Base-by-base conservation (phyloP, 1,140 invertebrate genomes). In the Panagrolaimus sp. region DNA sequence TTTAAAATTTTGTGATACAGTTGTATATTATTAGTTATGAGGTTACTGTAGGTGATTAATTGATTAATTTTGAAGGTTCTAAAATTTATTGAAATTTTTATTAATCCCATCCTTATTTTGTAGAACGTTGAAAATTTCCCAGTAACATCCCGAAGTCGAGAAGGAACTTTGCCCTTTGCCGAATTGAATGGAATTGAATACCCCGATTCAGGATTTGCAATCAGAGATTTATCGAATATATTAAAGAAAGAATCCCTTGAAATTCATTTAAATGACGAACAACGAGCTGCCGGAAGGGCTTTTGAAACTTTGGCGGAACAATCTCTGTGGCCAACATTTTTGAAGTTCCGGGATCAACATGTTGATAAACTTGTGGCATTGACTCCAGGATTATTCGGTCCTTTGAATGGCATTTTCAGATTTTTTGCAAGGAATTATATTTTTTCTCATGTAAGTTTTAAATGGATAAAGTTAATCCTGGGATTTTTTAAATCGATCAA, bases 251-350 rank as follows among this genome's bases (percentile, higher is more conserved):
- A 67, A 32, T 90, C 94, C 83, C 84, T 90, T 73, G 92, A 94
- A 84, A 88, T 87, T 1, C 86, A 87, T 46, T 86, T 96, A 21
- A 91, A 89, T 63, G 84, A 88, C 64, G 91, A 93, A 78, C 91
- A 96, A 83, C 89, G 90, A 71, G 91, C 90, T 77, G 88, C 93
- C 10, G 89, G 91, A 9, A 91, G 94, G 84, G 91, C 92, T n/a
- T 92, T 91, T 86, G 91, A 92, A 80, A 91, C 90, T 28, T 94
- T 96, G 92, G 89, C 94, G 76, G 92, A 95, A 85, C 93, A 94
- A 83, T 92, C 94, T n/a, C 43, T 77, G 17, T 62, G 17, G 15
- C 58, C 58, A 15, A 43, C 65, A 17, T 55, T 26, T 21, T 32
- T 43, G 17, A 52, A 71, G 21, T 68, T 68, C 32, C 68, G 66